Base-by-base conservation (phyloP, 2,797 vertebrate species). In the Galago senegalensis region DNA sequence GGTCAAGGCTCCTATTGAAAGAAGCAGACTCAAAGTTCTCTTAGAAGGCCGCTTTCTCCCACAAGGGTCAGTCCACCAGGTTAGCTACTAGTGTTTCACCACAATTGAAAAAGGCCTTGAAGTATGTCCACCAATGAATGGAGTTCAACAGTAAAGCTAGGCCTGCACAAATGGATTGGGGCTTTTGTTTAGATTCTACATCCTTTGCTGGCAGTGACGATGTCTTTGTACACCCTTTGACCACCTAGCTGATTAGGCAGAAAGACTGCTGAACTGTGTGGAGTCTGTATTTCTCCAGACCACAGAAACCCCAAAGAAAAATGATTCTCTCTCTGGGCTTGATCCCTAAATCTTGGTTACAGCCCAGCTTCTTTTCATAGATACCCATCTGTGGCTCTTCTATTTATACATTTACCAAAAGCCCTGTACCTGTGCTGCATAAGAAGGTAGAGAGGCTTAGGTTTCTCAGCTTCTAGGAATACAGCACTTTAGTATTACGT, bases 381-480 rank as follows among this genome's bases (percentile, higher is more conserved):
- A 60, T 83, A 58, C 9, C 11, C 43, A 37, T 82, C 46, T 76
- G 53, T 92, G 60, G 29, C 12, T 72, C 34, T 92, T 76, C 29
- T 14, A 67, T 84, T 92, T 27, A 76, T 77, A 84, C 91, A 34
- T 92, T 49, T 92, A 3, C 81, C 2, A 7, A 81, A 11, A 20
- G 1, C 17, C 29, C 82, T 81, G 46, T 58, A 61, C 14, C 4
- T 86, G 1, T 12, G n/a, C 49, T 60, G 12, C 10, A 2, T 61
- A 37, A 46, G 23, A 87, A 89, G 4, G 46, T 60, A 83, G 58
- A 91, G 49, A 73, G 6, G 7, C 20, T 23, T 12, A 46, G 12
- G 7, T 56, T 84, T 84, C 80, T 84, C 67, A 37, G 34, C 25
- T 9, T 87, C 67, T 23, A 84, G 58, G 97, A 96, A 84, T 80